Conservation (phyloP, 1,140 invertebrate species). For the Vanessa atalanta region DNA sequence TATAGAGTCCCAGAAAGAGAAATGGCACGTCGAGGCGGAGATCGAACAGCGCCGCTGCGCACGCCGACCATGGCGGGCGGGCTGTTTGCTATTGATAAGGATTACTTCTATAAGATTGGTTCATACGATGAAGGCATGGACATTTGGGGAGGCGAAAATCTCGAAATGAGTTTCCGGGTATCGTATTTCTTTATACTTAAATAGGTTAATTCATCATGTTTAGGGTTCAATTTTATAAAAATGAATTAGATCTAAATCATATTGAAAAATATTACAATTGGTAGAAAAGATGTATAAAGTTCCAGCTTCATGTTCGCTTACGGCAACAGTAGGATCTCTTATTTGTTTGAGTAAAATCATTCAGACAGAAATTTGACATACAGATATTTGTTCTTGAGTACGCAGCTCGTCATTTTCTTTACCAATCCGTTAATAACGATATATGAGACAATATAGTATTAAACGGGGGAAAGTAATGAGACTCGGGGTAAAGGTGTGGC, state of each 20-base stretch:
- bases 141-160: constrained; percentile 99
- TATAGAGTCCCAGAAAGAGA: constrained; percentile 97
- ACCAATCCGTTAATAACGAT: no score
- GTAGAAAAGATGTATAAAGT: no score
- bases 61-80: constrained; percentile 99
- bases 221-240: not conserved
- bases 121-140: constrained; percentile 99
- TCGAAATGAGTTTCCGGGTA: constrained; percentile 99
- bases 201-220: not conserved
- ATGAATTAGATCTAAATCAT: no score
- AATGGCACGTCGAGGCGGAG: constrained; percentile 93
- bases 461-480: constrained; percentile 28
- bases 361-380: no score
- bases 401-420: no score
- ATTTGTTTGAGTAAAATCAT: no score
- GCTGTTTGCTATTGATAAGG: constrained; percentile 96
- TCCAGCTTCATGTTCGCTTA: no score
- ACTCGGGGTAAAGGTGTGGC: constrained; percentile 91
- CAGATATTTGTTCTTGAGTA: no score
- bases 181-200: constrained; percentile 37
- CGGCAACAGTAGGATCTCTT: no score
- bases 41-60: constrained; percentile 93
- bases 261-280: no score
- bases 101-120: constrained; percentile 98
- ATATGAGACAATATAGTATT: no score